A percentile compares a stretch with the other conserved stretches of the same genome.
Conservation (phyloP, 2,888 invertebrate species). For the Rhingia rostrata region DNA sequence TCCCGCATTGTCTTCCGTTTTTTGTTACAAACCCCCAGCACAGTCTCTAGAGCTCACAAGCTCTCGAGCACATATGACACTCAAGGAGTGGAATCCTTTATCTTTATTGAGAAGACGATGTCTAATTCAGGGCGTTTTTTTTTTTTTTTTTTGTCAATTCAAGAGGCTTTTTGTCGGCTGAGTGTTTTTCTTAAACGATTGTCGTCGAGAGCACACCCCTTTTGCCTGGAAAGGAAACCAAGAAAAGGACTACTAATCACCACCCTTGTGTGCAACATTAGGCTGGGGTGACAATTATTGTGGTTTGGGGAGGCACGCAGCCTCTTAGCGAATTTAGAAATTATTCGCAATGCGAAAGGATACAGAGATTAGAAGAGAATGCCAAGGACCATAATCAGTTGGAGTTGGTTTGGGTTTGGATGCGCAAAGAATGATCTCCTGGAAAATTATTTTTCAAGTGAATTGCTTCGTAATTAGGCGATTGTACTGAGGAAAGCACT, state of each 20-base stretch:
- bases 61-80: constrained; percentile 58
- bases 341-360: constrained; percentile 63
- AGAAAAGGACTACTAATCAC: constrained; percentile 73
- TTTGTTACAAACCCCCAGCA: constrained; percentile 24
- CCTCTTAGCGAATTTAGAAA: constrained; percentile 44
- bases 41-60: constrained; percentile 1
- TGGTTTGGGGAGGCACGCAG: constrained; percentile 43
- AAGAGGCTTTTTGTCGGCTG: constrained; percentile 44
- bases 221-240: constrained; percentile 30
- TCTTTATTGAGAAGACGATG: constrained; percentile 52
- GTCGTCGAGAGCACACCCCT: constrained; percentile 23
- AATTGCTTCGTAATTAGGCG: constrained; percentile 70
- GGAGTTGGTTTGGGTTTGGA: not conserved
- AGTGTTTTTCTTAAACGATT: constrained; percentile 44
- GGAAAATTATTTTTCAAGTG: constrained; percentile 63
- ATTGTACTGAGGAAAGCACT: constrained; percentile 68
- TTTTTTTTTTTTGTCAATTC: not conserved
- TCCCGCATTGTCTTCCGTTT: constrained; percentile 73
- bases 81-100: constrained; percentile 58
- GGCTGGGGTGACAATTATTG: constrained; percentile 42
- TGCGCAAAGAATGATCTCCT: constrained; percentile 41
- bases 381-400: constrained; percentile 38
- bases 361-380: constrained; percentile 61
- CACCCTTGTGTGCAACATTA: constrained; percentile 60
- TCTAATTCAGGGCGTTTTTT: constrained; percentile 47